Conservation (phyloP, 2,113 vertebrate genomes). For the Brachypodius melanocephalos region DNA sequence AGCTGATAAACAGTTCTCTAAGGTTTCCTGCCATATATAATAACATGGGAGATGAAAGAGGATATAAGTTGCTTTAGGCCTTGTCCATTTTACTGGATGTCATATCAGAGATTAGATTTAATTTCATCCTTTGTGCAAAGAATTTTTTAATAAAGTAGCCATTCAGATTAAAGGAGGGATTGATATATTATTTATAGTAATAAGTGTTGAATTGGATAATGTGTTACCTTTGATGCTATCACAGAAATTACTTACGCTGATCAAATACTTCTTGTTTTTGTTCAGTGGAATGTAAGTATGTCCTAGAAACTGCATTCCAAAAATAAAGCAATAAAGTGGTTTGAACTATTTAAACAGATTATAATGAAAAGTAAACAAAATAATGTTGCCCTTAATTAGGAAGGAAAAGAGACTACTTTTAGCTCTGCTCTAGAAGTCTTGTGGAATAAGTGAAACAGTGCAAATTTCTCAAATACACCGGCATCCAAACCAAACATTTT, state of each 20-base stretch:
- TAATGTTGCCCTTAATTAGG: not conserved
- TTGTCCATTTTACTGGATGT: constrained; percentile 16
- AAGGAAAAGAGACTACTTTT: not conserved
- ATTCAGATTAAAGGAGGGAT: constrained; percentile 27
- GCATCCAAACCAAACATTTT: not conserved
- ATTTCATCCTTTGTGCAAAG: constrained; percentile 30
- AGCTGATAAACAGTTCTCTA: not conserved
- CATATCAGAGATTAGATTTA: not conserved
- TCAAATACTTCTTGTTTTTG: not conserved
- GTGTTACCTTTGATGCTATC: constrained; percentile 15
- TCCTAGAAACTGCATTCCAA: not conserved
- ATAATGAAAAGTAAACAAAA: not conserved
- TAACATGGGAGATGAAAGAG: not conserved
- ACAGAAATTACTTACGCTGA: not conserved
- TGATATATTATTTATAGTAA: constrained; percentile 7
- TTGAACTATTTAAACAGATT: not conserved
- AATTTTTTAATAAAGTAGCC: constrained; percentile 48
- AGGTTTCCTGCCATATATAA: not conserved
- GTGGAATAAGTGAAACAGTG: not conserved
- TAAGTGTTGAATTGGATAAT: constrained; percentile 9
- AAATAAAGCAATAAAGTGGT: not conserved
- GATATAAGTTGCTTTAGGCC: constrained; percentile 17
- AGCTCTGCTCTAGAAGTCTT: not conserved
- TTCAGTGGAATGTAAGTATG: not conserved
- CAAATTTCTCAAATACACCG: not conserved